Conservation (phyloP, 2,797 vertebrate species). For the Acanthurus leucopareius region DNA sequence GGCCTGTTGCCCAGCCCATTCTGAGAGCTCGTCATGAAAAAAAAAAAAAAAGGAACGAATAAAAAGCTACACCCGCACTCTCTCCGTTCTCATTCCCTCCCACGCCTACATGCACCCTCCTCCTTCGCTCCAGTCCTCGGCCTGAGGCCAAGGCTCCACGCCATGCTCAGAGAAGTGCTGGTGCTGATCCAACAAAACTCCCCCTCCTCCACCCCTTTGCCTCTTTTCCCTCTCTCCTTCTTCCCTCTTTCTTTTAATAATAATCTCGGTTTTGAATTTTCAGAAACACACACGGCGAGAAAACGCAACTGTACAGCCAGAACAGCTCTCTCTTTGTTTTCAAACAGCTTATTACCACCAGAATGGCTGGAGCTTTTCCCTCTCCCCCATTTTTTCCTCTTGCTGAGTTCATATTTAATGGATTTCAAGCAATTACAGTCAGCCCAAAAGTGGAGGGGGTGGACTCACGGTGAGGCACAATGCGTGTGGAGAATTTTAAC, state of each 20-base stretch:
- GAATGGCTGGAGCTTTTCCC: conserved; percentile 66
- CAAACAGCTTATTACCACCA: conserved; percentile 78
- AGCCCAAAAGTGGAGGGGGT: conserved; percentile 68
- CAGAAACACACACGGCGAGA: conserved; percentile 68
- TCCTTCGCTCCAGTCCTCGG: conserved; percentile 56
- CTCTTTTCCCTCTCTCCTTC: conserved; percentile 1
- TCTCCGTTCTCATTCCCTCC: conserved; percentile 56
- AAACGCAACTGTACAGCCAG: conserved; percentile 68
- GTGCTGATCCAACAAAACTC: conserved; percentile 73
- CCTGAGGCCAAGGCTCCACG: conserved; percentile 75
- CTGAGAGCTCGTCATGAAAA: conserved; percentile 21
- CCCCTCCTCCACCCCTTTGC: background rate
- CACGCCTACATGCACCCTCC: conserved; percentile 60
- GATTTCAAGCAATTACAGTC: conserved; percentile 83
- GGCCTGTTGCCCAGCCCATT: conserved; percentile 63
- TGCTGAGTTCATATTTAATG: conserved; percentile 75
- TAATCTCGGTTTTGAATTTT: conserved; percentile 75
- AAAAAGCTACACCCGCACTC: conserved; percentile 54
- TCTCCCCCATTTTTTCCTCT: conserved; percentile 56
- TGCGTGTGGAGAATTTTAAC: conserved; percentile 81
- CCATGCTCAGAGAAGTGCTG: conserved; percentile 73
- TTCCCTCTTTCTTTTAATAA: conserved; percentile 64
- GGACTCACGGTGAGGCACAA: conserved; percentile 61
- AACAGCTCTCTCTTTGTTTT: conserved; percentile 80
- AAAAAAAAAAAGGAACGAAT: conserved; percentile 22